Conservation (phyloP, 2,113 vertebrate species). For the Hippotragus niger region DNA sequence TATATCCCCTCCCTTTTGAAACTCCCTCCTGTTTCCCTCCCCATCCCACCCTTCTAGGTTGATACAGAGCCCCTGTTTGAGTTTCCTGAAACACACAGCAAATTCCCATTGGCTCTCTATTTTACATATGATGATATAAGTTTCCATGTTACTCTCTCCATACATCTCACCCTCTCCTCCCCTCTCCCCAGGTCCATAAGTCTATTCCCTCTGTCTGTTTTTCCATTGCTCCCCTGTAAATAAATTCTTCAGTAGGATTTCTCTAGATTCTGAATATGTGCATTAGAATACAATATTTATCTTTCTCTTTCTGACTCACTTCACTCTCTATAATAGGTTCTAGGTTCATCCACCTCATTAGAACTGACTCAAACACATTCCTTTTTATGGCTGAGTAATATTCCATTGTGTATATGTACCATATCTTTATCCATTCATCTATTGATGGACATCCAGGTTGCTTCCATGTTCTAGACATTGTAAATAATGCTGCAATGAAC, state of each 20-base stretch:
- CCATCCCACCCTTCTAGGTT: background rate
- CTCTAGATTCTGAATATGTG: background rate
- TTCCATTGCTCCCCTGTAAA: background rate
- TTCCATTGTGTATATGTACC: background rate
- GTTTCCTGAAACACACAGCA: rapidly evolving
- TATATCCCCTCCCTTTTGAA: background rate
- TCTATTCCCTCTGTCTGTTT: background rate
- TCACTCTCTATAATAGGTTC: background rate
- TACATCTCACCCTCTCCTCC: background rate
- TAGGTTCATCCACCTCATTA: background rate
- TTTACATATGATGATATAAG: background rate
- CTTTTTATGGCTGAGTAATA: background rate
- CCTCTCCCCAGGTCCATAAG: background rate
- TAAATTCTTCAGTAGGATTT: background rate
- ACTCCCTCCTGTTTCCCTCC: background rate
- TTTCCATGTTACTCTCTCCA: background rate
- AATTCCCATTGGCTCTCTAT: background rate
- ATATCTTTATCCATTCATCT: background rate
- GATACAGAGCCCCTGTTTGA: background rate
- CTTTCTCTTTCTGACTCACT: background rate
- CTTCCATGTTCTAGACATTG: background rate
- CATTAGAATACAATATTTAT: background rate
- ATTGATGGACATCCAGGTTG: background rate
- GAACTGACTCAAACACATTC: background rate
- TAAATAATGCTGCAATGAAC: background rate